phyloP scores from a whole-genome alignment of 2,113 vertebrate species.

The Elachura formosa region DNA sequence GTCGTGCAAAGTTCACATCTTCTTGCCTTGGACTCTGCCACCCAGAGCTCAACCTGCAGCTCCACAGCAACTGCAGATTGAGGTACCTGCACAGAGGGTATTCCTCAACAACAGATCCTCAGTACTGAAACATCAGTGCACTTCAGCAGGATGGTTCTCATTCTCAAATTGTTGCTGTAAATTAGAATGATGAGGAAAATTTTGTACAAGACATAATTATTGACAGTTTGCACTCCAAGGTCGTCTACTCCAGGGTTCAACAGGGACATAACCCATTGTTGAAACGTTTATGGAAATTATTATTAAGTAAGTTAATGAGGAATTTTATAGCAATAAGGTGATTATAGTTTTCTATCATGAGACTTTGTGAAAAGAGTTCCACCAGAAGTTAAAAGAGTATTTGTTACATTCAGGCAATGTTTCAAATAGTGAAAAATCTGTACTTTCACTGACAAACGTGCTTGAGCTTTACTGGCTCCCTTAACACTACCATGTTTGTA shows the following conservation, averaged over 20 bases:
- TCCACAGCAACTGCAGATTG: background rate
- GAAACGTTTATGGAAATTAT: background rate
- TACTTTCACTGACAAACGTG: rapidly evolving
- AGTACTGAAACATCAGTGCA: background rate
- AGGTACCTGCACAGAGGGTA: background rate
- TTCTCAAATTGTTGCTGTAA: background rate
- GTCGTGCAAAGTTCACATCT: background rate
- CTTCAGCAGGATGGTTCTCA: background rate
- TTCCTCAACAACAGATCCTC: background rate
- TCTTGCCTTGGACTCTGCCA: background rate
- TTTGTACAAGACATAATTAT: background rate
- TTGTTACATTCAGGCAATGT: background rate
- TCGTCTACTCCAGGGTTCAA: background rate
- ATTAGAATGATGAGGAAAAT: background rate
- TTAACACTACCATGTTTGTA: background rate
- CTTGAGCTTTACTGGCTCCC: background rate
- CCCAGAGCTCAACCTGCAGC: background rate
- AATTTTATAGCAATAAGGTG: background rate
- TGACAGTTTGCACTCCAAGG: background rate
- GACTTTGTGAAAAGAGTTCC: background rate
- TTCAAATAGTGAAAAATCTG: background rate
- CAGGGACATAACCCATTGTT: background rate
- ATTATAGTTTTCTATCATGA: background rate
- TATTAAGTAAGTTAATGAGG: background rate
- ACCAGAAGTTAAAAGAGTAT: background rate